Conservation (phyloP, 1,140 invertebrate genomes). For the Kradibia gibbosae region DNA sequence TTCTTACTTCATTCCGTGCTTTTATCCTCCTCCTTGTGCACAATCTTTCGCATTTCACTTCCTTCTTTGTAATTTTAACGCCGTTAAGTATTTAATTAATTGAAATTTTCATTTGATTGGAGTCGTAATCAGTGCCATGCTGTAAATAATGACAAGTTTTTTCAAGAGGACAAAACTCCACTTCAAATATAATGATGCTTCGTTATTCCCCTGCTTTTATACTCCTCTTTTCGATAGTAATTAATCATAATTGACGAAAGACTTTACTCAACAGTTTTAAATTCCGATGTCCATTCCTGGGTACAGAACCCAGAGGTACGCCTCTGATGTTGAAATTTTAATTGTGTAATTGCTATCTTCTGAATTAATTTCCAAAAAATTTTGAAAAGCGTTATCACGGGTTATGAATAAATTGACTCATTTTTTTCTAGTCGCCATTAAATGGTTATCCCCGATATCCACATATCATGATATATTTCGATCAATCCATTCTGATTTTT, state of each 20-base stretch:
- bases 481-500: too few species aligned
- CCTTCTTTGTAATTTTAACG: neutral
- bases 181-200: conserved; percentile 12
- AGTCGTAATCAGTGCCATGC: neutral
- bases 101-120: conserved; percentile 3
- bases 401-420: too few species aligned
- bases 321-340: neutral
- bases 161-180: neutral
- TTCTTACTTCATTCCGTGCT: neutral
- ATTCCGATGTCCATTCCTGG: neutral
- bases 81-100: conserved; percentile 3
- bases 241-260: conserved; percentile 19
- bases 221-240: neutral
- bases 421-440: too few species aligned
- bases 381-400: too few species aligned
- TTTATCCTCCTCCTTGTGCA: neutral
- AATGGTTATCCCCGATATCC: too few species aligned
- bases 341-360: neutral
- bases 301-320: neutral
- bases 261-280: neutral
- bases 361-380: too few species aligned
- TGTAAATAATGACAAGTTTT: conserved; percentile 9
- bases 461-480: too few species aligned
- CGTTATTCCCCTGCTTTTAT: conserved; percentile 20
- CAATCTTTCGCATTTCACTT: neutral